Conservation (phyloP, 2,888 invertebrate species). For the Octodonta nipae region DNA sequence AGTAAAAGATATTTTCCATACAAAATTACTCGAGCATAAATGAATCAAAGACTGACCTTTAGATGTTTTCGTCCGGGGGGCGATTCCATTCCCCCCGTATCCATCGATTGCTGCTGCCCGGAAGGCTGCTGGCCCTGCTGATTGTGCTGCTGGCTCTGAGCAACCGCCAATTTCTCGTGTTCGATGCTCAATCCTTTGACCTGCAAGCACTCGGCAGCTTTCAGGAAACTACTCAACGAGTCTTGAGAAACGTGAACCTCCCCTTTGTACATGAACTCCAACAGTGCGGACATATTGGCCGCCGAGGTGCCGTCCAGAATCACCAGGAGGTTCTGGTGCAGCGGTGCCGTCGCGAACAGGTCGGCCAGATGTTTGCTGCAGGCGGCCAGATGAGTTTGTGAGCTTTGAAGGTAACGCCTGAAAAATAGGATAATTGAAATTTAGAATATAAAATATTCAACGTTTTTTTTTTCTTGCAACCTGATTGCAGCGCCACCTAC, state of each 20-base stretch:
- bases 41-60: no score
- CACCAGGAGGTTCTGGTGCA: slow-evolving; percentile 68
- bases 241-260: slow-evolving; percentile 88
- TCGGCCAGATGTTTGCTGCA: slow-evolving; percentile 89
- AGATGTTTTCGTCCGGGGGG: slow-evolving; percentile 28
- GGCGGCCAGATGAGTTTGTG: slow-evolving; percentile 84
- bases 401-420: slow-evolving; percentile 82
- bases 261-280: slow-evolving; percentile 90
- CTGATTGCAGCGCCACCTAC: no score
- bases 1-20: no score
- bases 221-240: slow-evolving; percentile 78
- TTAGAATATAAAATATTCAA: not conserved
- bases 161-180: slow-evolving; percentile 52
- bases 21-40: no score
- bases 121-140: slow-evolving; percentile 6
- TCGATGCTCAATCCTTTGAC: slow-evolving; percentile 67
- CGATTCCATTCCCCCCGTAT: slow-evolving; percentile 33
- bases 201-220: slow-evolving; percentile 82
- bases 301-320: slow-evolving; percentile 82
- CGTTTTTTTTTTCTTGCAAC: not conserved
- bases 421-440: slow-evolving; percentile 18
- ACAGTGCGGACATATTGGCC: slow-evolving; percentile 77
- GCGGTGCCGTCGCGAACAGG: slow-evolving; percentile 75
- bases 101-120: slow-evolving; percentile 27
- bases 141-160: slow-evolving; percentile 33